A percentile compares a stretch with the other conserved stretches of the same genome.
Conservation (phyloP, 1,140 invertebrate genomes). For the Metopolophium dirhodum region DNA sequence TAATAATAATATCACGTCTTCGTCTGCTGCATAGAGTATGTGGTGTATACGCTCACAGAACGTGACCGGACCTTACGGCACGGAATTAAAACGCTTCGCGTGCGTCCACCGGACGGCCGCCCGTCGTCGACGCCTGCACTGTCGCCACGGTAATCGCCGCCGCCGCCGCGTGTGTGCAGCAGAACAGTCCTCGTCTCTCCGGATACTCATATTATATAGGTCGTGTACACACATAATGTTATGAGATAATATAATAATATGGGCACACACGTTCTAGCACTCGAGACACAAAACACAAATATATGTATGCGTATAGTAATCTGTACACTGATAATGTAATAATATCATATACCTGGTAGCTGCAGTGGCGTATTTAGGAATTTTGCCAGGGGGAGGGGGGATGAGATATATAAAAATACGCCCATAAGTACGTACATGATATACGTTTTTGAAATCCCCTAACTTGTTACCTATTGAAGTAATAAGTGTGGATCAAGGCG, state of each 20-base stretch:
- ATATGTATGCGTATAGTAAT: too few species aligned
- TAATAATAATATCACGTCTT: neutral
- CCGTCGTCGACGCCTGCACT: constrained; percentile 18
- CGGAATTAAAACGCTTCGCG: constrained; percentile 33
- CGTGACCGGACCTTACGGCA: constrained; percentile 43
- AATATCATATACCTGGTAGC: too few species aligned
- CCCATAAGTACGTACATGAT: too few species aligned
- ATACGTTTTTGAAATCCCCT: too few species aligned
- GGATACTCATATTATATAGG: neutral
- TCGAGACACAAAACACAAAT: neutral
- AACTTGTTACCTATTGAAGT: too few species aligned
- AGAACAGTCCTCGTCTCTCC: neutral
- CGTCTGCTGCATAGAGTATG: neutral
- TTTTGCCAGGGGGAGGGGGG: too few species aligned
- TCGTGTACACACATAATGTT: neutral
- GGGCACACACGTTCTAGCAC: too few species aligned
- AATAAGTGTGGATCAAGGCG: too few species aligned
- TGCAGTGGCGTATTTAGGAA: too few species aligned
- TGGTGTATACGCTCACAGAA: neutral
- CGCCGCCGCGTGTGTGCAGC: neutral
- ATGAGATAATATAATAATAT: neutral
- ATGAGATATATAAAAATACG: too few species aligned
- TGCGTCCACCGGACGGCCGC: constrained; percentile 30
- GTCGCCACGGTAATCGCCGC: constrained; percentile 6
- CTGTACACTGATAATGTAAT: too few species aligned